These are phyloP conservation scores for Chrysemys picta DNA, from an alignment of 2,113 vertebrate species.

Conservation along the genomic window DNA sequence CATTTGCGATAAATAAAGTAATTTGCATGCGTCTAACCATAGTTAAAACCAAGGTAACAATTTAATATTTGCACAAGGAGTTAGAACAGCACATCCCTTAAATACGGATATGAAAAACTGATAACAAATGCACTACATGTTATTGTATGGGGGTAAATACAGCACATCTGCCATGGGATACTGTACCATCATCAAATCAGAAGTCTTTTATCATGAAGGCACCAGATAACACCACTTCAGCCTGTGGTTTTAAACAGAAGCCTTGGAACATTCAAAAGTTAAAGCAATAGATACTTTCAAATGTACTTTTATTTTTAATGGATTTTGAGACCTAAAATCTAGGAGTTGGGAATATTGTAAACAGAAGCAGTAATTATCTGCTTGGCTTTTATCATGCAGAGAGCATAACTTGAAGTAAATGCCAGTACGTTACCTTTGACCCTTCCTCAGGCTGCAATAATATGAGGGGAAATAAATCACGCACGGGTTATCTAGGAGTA, in stretches of 20 bases:
- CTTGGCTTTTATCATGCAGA: constrained; percentile 1
- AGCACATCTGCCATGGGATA: neutral
- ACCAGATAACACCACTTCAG: constrained; percentile 55
- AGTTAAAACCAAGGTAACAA: constrained; percentile 7
- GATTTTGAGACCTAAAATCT: constrained; percentile 15
- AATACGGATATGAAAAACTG: neutral
- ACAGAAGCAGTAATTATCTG: neutral
- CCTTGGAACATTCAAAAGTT: constrained; percentile 56
- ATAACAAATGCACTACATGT: constrained; percentile 29
- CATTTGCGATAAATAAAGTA: neutral
- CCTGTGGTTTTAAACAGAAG: constrained; percentile 71
- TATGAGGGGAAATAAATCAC: constrained; percentile 42
- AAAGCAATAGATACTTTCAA: constrained; percentile 10
- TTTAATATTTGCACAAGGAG: constrained; percentile 3
- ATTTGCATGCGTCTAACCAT: constrained; percentile 23
- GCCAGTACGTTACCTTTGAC: constrained; percentile 56
- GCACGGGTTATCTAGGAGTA: neutral
- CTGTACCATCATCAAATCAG: constrained; percentile 49
- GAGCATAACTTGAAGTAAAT: constrained; percentile 19
- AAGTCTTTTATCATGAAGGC: constrained; percentile 44
- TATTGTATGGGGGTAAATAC: neutral
- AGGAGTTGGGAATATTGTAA: neutral
- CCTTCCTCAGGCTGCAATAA: constrained; percentile 69
- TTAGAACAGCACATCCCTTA: constrained; percentile 1
- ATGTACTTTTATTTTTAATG: neutral